A percentile compares a stretch with the other conserved stretches of the same genome.
Evolutionary conservation across 2,797 vertebrate genomes (phyloP).

Genomic region (Remorina albescens): DNA sequence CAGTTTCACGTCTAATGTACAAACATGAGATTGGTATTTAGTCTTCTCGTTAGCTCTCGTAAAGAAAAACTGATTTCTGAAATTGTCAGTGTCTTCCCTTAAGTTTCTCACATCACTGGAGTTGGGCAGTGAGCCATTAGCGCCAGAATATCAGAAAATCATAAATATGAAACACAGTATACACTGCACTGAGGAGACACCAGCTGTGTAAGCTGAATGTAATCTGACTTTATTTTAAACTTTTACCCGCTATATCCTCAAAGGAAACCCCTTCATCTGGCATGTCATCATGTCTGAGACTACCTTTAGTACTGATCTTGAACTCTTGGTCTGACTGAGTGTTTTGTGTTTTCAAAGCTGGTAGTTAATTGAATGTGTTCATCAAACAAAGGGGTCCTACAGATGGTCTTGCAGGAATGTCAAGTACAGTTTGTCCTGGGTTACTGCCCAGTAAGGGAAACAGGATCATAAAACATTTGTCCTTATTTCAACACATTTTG

Average conservation of each 20-base stretch:
- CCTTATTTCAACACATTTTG: conserved; percentile 76
- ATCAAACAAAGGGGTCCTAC: conserved; percentile 44
- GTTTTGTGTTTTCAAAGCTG: conserved; percentile 55
- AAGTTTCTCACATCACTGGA: conserved; percentile 23
- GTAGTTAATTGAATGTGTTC: conserved; percentile 72
- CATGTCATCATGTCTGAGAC: conserved; percentile 22
- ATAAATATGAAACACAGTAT: conserved; percentile 25
- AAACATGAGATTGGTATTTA: background rate
- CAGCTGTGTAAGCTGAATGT: conserved; percentile 75
- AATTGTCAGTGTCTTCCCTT: conserved; percentile 6
- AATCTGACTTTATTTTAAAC: conserved; percentile 33
- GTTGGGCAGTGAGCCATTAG: conserved; percentile 31
- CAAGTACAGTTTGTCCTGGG: conserved; percentile 46
- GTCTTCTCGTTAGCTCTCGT: conserved; percentile 3
- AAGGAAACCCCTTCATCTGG: conserved; percentile 41
- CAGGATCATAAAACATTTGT: conserved; percentile 62
- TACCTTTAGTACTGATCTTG: conserved; percentile 35
- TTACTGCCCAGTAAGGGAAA: conserved; percentile 60
- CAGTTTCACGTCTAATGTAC: conserved; percentile 22
- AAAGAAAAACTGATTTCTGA: conserved; percentile 9
- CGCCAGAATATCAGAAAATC: conserved; percentile 8
- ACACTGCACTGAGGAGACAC: conserved; percentile 58
- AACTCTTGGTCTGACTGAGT: conserved; percentile 38
- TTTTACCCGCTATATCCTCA: conserved; percentile 41
- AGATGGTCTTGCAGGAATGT: conserved; percentile 60